These are phyloP conservation scores for Theretra japonica DNA, from an alignment of 2,888 invertebrate species.

Conservation along the genomic window DNA sequence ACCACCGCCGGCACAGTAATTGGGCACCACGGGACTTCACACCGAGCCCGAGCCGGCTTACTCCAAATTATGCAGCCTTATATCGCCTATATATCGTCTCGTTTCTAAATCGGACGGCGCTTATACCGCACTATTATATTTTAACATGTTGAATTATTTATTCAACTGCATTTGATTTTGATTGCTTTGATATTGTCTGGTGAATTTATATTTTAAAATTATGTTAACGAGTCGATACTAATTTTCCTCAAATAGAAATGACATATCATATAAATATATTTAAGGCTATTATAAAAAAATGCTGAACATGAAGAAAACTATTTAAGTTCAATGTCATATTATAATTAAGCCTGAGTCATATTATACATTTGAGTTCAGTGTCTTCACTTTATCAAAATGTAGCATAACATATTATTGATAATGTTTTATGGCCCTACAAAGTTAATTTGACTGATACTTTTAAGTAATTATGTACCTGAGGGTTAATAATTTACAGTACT, in stretches of 20 bases:
- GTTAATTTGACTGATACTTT: too few species aligned
- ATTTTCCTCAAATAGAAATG: not conserved
- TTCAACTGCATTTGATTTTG: not conserved
- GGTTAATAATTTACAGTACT: too few species aligned
- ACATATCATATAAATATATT: not conserved
- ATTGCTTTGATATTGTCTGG: not conserved
- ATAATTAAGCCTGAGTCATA: too few species aligned
- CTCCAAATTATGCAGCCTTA: conserved; percentile 24
- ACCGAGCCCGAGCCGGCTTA: conserved; percentile 58
- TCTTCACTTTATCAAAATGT: too few species aligned
- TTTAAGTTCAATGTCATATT: not conserved
- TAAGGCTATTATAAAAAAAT: not conserved
- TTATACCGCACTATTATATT: conserved; percentile 53
- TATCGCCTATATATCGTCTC: conserved; percentile 17
- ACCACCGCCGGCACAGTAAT: conserved; percentile 80
- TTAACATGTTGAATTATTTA: conserved; percentile 37
- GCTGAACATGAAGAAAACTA: not conserved
- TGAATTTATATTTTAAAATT: not conserved
- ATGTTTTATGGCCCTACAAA: too few species aligned
- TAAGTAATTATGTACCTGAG: too few species aligned
- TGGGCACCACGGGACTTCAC: conserved; percentile 84
- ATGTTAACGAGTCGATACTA: not conserved
- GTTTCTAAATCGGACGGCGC: not conserved
- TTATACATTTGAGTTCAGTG: too few species aligned
- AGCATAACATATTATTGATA: too few species aligned